Percentiles rank a stretch among this genome's conserved stretches.
Conservation (phyloP, 2,113 vertebrate species). For the Pachycephala philippinensis region DNA sequence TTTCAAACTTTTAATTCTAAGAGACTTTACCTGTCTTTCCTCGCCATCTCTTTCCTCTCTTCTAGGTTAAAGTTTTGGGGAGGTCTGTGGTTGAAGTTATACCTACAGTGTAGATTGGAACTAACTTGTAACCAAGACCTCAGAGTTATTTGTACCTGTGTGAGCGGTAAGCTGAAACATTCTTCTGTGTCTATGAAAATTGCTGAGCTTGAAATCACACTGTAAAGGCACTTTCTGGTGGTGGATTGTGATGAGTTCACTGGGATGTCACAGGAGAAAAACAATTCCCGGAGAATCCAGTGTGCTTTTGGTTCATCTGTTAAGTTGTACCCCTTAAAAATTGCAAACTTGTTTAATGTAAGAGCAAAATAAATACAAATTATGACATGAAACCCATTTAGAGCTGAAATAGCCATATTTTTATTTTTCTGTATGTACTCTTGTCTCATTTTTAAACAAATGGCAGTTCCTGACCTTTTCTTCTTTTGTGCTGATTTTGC, state of each 20-base stretch:
- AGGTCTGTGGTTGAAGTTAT: conserved; percentile 65
- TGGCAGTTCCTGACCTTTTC: not conserved
- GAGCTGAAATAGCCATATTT: not conserved
- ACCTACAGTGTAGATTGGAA: conserved; percentile 44
- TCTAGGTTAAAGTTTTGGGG: conserved; percentile 62
- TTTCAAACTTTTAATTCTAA: conserved; percentile 17
- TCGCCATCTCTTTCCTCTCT: conserved; percentile 56
- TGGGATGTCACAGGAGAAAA: not conserved
- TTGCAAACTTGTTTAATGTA: too few relatives aligned
- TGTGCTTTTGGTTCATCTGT: not conserved
- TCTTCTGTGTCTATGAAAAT: conserved; percentile 12
- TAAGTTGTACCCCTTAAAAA: not conserved
- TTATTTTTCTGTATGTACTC: not conserved
- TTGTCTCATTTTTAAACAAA: not conserved
- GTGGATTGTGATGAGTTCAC: not conserved
- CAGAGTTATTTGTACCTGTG: conserved; percentile 49
- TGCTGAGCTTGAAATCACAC: not conserved
- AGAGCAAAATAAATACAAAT: not conserved
- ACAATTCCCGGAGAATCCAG: too few relatives aligned
- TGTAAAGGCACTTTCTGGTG: not conserved
- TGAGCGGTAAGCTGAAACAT: conserved; percentile 43
- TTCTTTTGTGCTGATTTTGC: conserved; percentile 1
- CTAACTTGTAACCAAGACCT: conserved; percentile 61
- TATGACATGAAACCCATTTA: too few relatives aligned
- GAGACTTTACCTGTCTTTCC: conserved; percentile 48